Base-by-base conservation (phyloP, 2,113 vertebrate genomes). In the Athene noctua region DNA sequence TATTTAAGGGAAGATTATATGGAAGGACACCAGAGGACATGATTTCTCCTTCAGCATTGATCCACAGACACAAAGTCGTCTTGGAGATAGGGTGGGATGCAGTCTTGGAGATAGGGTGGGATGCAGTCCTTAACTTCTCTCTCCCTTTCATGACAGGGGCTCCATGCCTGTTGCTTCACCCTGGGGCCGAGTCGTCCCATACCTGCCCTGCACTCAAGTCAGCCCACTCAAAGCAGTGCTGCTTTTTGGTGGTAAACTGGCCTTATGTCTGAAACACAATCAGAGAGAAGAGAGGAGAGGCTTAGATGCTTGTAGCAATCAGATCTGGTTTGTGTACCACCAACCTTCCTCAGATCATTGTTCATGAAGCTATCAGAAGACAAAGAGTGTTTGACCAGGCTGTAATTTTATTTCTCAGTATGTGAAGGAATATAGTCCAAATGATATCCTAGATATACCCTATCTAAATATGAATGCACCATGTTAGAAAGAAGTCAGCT, bases 151-250 rank as follows among this genome's bases (percentile, higher is more conserved):
- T 1, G 2, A 20, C 30, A 71, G 42, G 25, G 68, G 8, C 17
- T 80, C 13, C 22, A n/a, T 1, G 0, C 12, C 10, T 63, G 32
- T 58, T 23, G 22, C 10, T 80, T 90, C 32, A 15, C 22, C 29
- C 7, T 27, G 40, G 21, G 26, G 7, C 30, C 46, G 55, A 59
- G 13, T 12, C 36, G 12, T 30, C 11, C 29, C 10, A 14, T 34
- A 86, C 9, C 32, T 65, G 16, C 26, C 49, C 54, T 59, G 19
- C 8, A 27, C 5, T 8, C 32, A 67, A 15, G 18, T 30, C 55
- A 89, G n/a, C 15, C 25, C 25, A 30, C 40, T 89, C 19, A 54
- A 0, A 0, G 30, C 27, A 32, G 7, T 0, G 0, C 4, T 36
- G 29, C 3, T 0, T 34, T 36, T 30, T n/a, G 15, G 7, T 55